Base-by-base conservation (phyloP, 2,797 vertebrate genomes). In the Sternotherus odoratus region DNA sequence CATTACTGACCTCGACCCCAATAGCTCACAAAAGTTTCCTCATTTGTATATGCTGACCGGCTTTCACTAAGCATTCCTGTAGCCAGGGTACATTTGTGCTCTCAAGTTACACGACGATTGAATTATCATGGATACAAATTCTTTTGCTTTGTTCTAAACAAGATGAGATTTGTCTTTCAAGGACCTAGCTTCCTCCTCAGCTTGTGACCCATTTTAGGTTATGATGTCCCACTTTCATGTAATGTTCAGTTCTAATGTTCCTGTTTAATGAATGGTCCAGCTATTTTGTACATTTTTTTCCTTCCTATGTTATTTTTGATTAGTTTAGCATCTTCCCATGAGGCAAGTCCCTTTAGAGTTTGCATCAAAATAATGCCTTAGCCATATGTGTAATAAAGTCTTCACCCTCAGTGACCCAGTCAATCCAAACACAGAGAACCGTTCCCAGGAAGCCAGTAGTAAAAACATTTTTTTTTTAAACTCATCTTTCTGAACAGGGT, bases 401-500 rank as follows among this genome's bases (percentile, higher is more conserved):
- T 93, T 90, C 91, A 79, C 33, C 16, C 10, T 77, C 75, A 48
- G 19, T 85, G 51, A 30, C 82, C 83, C 1, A 69, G 82, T 16
- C 79, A 91, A 82, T 46, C 12, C 69, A 82, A 92, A 82, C 54
- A 91, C 0, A 0, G 56, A 33, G 30, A 77, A 7, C 36, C 28
- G 10, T 83, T 91, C 86, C 94, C 87, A 95, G 89, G 90, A 95
- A 96, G 79, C 54, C 5, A 1, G 79, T 39, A 6, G 53, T 89
- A 87, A 93, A n/a, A 92, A 86, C 63, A 87, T 92, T 91, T 75
- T 77, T 33, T 10, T 17, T 26, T 46, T n/a, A 54, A 53, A 74
- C 92, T 93, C 63, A 46, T 84, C 92, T 48, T 85, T 48, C 63
- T 87, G 57, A 94, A 74, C 87, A 94, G 92, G 89, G 91, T 93